Percentiles rank a stretch among this genome's conserved stretches.
Evolutionary conservation across 1,140 invertebrate genomes (phyloP).

Genomic region (Batillaria attramentaria): DNA sequence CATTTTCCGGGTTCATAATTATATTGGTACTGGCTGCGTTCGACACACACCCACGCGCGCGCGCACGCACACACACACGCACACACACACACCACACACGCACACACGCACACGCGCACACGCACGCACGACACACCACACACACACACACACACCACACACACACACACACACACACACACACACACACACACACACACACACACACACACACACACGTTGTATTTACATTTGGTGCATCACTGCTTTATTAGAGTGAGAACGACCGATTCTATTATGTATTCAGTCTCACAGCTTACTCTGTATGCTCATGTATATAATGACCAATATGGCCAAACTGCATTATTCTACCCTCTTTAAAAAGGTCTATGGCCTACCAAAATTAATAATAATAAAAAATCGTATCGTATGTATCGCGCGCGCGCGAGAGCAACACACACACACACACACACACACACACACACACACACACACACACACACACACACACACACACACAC

Average conservation of each 20-base stretch:
- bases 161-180: constrained; percentile 16
- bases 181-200: constrained; percentile 9
- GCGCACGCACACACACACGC: background rate
- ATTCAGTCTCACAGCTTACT: no score
- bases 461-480: background rate
- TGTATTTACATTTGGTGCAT: no score
- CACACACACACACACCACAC: constrained; percentile 1
- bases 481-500: constrained; percentile 16
- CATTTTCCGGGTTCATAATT: background rate
- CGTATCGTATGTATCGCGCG: no score
- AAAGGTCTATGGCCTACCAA: no score
- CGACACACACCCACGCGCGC: background rate
- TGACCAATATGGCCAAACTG: no score
- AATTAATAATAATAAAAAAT: no score
- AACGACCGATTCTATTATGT: no score
- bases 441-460: background rate
- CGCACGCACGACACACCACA: background rate
- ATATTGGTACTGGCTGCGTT: background rate
- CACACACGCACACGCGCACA: background rate
- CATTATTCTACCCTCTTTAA: no score
- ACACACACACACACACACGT: constrained; percentile 1
- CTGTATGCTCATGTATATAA: no score
- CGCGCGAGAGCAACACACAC: no score
- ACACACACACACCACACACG: constrained; percentile 4
- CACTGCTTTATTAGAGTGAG: no score